Evolutionary conservation across 2,113 vertebrate genomes (phyloP), one percentile per base, ranked within the genome.

Genomic region (Alces alces): DNA sequence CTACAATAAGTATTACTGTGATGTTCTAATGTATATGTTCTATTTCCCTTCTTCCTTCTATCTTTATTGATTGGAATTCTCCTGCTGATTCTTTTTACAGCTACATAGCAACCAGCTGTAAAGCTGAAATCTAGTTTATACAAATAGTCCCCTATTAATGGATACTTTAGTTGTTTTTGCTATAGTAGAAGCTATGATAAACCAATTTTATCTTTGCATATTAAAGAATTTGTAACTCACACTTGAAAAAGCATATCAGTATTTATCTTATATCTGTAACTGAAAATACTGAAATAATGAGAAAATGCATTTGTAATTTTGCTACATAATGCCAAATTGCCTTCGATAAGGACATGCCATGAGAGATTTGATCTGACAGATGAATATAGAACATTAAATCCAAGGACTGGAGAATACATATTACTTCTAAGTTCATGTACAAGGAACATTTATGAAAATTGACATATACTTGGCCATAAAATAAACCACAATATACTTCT

Each of bases 401-500:
- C 76, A 39, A 89, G 60, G 52, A 76, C 25, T 52, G 25, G n/a
- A 88, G 73, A 95, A 83, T 64, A 92, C 60, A 93, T 14, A 82
- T 76, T 64, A 83, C 93, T 86, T 82, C 73, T 60, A 80, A 60
- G 76, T 57, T 58, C 27, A 89, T 11, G 28, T 64, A 90, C 66
- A 89, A 86, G 76, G 82, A 83, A 61, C 19, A 85, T 64, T 90
- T 93, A 89, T 85, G 86, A 85, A 89, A 93, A 96, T 21, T n/a
- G 84, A 83, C 60, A 88, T 28, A 88, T 54, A 73, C 64, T 93
- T 96, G 86, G 64, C 85, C 21, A 55, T 90, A 39, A 79, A 57
- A 66, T 87, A 90, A 89, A 70, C 45, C 86, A 66, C 66, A 86
- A 89, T 85, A 85, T 55, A 89, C 78, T 85, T 89, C 78, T 85